A percentile compares a stretch with the other conserved stretches of the same genome.
These are phyloP conservation scores for Agrochola macilenta DNA, from an alignment of 2,888 invertebrate genomes.

Conservation along the genomic window DNA sequence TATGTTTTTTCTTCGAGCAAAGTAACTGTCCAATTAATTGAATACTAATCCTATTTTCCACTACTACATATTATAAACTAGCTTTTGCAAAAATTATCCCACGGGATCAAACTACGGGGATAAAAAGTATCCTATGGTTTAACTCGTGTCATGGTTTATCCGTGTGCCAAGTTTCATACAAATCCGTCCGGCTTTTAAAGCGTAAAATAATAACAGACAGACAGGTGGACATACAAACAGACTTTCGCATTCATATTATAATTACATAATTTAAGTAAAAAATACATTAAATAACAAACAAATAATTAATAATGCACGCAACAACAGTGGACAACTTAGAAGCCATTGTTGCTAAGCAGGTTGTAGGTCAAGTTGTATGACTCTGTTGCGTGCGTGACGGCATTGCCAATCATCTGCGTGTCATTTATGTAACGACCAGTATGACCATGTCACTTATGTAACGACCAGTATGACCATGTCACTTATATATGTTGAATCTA, in stretches of 20 bases:
- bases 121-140: neutral
- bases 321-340: neutral
- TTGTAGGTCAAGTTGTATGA: slow-evolving; percentile 45
- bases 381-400: slow-evolving; percentile 9
- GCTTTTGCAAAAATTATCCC: neutral
- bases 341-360: neutral
- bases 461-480: slow-evolving; percentile 27
- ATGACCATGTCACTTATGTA: slow-evolving; percentile 29
- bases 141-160: neutral
- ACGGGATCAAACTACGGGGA: neutral
- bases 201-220: neutral
- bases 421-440: slow-evolving; percentile 34
- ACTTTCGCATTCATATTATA: neutral
- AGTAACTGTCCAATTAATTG: no score
- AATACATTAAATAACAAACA: neutral
- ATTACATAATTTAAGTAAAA: neutral
- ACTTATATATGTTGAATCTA: slow-evolving; percentile 26
- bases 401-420: slow-evolving; percentile 19
- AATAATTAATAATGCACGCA: neutral
- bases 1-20: neutral
- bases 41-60: no score
- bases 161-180: neutral
- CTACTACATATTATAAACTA: neutral
- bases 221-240: neutral
- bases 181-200: neutral